Evolutionary conservation across 2,113 vertebrate species (phyloP), one percentile per base, ranked within the genome.

Genomic region (Scomber japonicus): DNA sequence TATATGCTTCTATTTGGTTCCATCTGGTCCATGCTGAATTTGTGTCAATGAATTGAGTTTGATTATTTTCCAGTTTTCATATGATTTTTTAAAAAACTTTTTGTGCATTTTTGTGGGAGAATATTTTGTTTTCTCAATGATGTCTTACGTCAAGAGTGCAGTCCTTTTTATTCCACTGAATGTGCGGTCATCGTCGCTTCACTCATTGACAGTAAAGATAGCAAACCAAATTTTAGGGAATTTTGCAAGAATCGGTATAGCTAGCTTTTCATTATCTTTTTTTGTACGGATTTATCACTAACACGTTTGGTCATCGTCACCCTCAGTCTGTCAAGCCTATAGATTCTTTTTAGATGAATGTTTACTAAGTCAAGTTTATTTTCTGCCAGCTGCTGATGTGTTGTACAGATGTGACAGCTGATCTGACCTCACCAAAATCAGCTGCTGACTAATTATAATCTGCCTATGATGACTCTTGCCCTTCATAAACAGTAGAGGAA

Each of bases 121-220:
- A 82, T 75, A 24, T 78, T 31, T 30, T 63, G 45, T 88, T 82
- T 86, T 81, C 61, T 83, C 81, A 81, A 71, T 65, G 65, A 50
- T 73, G 55, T 86, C 53, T 81, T 78, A 59, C 9, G 49, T 88
- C 21, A 65, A 53, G 79, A 81, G 48, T 75, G 67, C 72, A 55
- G 75, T 82, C 46, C n/a, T 71, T 78, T 77, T 61, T 67, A 69
- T 90, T 87, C 70, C 79, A 75, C 75, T 89, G 85, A 94, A 90
- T 87, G 85, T 88, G 72, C 68, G 16, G 75, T 61, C 40, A 19
- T 59, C 13, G 16, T 59, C 15, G n/a, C 65, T 68, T 89, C 70
- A 75, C 54, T 83, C 75, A 71, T 75, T 75, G 68, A 71, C 82
- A 56, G 68, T 62, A 55, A 45, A 81, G 79, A 81, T 75, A 59